Evolutionary conservation across 2,888 invertebrate species (phyloP).

Genomic region (Epirrhoe tristata): DNA sequence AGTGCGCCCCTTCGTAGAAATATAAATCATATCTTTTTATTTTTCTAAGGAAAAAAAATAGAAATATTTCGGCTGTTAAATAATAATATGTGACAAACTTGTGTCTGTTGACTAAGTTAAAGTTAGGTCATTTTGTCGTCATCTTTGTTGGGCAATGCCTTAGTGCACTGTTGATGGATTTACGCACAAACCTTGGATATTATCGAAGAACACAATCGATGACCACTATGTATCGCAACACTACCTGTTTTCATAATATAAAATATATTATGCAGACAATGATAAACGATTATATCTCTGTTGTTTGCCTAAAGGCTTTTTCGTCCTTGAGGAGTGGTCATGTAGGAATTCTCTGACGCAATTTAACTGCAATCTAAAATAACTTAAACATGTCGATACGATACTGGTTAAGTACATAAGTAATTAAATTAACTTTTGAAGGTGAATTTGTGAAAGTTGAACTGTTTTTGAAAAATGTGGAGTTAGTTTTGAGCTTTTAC

Average conservation of each 20-base stretch:
- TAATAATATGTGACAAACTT: neutral
- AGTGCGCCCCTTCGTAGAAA: neutral
- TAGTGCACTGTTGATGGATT: neutral
- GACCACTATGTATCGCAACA: slow-evolving; percentile 9
- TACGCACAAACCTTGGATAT: slow-evolving; percentile 5
- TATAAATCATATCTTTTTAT: neutral
- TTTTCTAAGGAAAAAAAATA: neutral
- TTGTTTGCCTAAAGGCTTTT: slow-evolving; percentile 37
- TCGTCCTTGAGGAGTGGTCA: slow-evolving; percentile 37
- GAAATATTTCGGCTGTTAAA: neutral
- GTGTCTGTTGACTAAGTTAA: neutral
- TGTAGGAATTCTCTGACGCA: slow-evolving; percentile 43
- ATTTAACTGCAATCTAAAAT: slow-evolving; percentile 25
- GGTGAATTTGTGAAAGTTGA: slow-evolving; percentile 23
- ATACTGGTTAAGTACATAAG: neutral
- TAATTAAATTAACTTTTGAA: slow-evolving; percentile 22
- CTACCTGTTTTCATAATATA: slow-evolving; percentile 21
- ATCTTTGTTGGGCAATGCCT: slow-evolving; percentile 3
- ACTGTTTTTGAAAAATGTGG: neutral
- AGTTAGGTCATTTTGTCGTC: neutral
- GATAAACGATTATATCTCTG: slow-evolving; percentile 18
- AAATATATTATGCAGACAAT: slow-evolving; percentile 13
- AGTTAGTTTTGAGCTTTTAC: neutral
- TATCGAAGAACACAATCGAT: slow-evolving; percentile 17
- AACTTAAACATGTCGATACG: slow-evolving; percentile 18